Evolutionary conservation across 2,888 invertebrate species (phyloP), one percentile per base, ranked within the genome.

Genomic region (Drosophila macrospina): DNA sequence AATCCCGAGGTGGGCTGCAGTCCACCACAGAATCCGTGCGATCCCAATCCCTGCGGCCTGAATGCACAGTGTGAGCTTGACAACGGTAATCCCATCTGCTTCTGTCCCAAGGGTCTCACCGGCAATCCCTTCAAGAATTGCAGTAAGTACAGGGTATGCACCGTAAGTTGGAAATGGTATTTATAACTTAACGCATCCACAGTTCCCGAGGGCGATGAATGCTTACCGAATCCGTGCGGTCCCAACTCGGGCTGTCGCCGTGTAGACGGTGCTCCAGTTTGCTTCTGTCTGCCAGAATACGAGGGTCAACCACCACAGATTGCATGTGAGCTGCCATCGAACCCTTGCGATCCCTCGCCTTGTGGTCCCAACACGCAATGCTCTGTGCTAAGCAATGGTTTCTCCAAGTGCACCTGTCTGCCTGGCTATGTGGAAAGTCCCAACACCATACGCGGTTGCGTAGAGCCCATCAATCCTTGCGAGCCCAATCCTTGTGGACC

Each of bases 321-420:
- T 51, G 94, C 94, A 1, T 97, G 97, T 82, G 93, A 94, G 76
- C 90, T 96, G 67, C 96, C 96, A 16, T 93, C 93, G 66, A 95
- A 96, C 89, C 97, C 97, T 5, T 97, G 97, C 88, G 95, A 96
- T 81, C 95, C 96, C 30, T 96, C 97, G 11, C 96, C 97, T 0
- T 98, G 97, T 90, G 97, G 97, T 11, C 96, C 96, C 7, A 97
- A 97, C 86, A 97, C 97, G 1, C 96, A 96, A 91, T 97, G 98
- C 86, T 93, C 95, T 1, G 93, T 96, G 51, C 92, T 97, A 54
- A 93, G 93, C 55, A 97, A 96, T 79, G 97, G 97, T 55, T 96
- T 96, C 90, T 95, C 97, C 0, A 97, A 97, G 92, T 98, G 98
- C 88, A 97, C 97, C 20, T 98, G 97, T 89, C 92, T 96, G 63